Conservation (phyloP, 2,888 invertebrate genomes). For the Athalia cordata region DNA sequence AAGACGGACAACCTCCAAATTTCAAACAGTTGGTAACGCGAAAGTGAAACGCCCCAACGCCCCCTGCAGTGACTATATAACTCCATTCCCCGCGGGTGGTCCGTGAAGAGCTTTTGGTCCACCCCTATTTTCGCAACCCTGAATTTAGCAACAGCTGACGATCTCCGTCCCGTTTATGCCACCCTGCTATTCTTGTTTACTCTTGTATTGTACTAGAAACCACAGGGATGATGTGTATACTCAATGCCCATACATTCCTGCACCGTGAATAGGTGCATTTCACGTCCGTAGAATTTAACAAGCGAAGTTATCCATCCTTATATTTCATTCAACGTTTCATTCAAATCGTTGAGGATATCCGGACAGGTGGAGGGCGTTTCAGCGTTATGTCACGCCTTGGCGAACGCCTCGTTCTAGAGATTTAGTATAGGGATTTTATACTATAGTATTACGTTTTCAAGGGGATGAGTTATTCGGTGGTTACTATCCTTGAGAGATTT, state of each 20-base stretch:
- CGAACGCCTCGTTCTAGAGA: no score
- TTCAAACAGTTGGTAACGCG: constrained; percentile 31
- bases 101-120: constrained; percentile 54
- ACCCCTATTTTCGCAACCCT: constrained; percentile 62
- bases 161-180: constrained; percentile 62
- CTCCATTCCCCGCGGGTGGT: constrained; percentile 54
- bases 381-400: constrained; percentile 28
- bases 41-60: constrained; percentile 55
- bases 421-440: no score
- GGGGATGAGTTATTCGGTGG: constrained; percentile 11
- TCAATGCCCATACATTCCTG: no score
- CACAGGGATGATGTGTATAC: constrained; percentile 44
- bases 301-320: no score
- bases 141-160: constrained; percentile 50
- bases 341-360: no score
- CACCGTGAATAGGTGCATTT: neutral
- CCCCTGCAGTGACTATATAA: constrained; percentile 53
- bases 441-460: neutral
- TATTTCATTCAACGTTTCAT: no score
- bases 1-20: constrained; percentile 37
- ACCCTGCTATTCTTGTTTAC: constrained; percentile 71
- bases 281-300: neutral
- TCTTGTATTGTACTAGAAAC: constrained; percentile 67
- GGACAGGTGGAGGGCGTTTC: constrained; percentile 22
- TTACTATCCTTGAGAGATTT: constrained; percentile 56